Percentiles rank a stretch among this genome's conserved stretches.
Evolutionary conservation across 2,888 invertebrate species (phyloP).

Genomic region (Empis stercorea): DNA sequence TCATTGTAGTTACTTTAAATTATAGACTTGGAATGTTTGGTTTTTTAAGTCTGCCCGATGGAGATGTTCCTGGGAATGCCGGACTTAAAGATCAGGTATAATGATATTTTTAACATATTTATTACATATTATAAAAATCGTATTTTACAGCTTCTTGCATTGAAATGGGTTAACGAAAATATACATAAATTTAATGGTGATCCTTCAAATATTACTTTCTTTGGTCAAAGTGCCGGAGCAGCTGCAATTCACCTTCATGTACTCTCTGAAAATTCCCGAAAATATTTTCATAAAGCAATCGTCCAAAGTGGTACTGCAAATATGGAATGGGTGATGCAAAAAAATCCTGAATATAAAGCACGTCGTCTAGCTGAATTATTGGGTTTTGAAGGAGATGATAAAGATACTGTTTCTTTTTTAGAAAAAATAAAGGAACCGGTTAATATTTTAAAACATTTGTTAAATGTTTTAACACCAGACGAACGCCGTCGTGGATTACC

Average conservation of each 20-base stretch:
- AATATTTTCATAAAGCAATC: slow-evolving; percentile 30
- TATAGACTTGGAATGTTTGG: slow-evolving; percentile 32
- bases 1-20: slow-evolving; percentile 31
- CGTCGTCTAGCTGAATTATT: slow-evolving; percentile 22
- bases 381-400: slow-evolving; percentile 16
- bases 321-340: slow-evolving; percentile 31
- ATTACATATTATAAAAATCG: neutral
- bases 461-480: slow-evolving; percentile 20
- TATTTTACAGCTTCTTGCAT: slow-evolving; percentile 30
- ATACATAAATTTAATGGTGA: slow-evolving; percentile 37
- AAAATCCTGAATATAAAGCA: slow-evolving; percentile 18
- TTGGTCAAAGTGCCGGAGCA: slow-evolving; percentile 33
- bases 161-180: slow-evolving; percentile 37
- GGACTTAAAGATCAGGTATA: slow-evolving; percentile 32
- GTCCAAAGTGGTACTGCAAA: slow-evolving; percentile 29
- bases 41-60: slow-evolving; percentile 28
- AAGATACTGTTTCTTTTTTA: slow-evolving; percentile 12
- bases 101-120: neutral
- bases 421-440: slow-evolving; percentile 14
- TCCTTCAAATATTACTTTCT: slow-evolving; percentile 30
- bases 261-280: slow-evolving; percentile 23
- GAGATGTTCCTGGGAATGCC: slow-evolving; percentile 30
- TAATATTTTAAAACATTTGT: slow-evolving; percentile 18
- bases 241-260: slow-evolving; percentile 27
- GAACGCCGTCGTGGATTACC: slow-evolving; percentile 26